Base-by-base conservation (phyloP, 2,113 vertebrate genomes). In the Proterorhinus semilunaris region DNA sequence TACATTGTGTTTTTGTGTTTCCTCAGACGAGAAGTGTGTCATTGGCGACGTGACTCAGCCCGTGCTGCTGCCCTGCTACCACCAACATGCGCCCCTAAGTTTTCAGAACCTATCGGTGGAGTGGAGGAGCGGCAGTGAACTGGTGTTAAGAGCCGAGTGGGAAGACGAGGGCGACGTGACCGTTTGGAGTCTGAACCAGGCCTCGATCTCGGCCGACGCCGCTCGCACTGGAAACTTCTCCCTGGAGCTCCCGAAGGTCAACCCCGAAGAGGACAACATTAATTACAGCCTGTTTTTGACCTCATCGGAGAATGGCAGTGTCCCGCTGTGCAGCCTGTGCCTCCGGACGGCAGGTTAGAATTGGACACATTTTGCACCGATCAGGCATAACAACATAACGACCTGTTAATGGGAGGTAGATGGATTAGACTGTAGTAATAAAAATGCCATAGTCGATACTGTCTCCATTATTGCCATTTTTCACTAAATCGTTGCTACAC, bases 341-440 rank as follows among this genome's bases (percentile, higher is more conserved):
- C 82, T 92, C 71, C 62, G 51, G 45, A 76, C 70, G 11, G 86
- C 88, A 87, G 91, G 92, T 91, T 49, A 85, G 4, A 36, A 36
- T 36, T 27, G 3, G 27, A 27, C 27, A 27, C 27, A 36, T 42
- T 27, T 6, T 27, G 36, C 27, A 10, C 54, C 12, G 10, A 57
- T 12, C 21, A 57, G 6, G 16, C 54, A 57, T 36, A 55, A 21
- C 53, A 55, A 10, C 11, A 27, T 27, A 1, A 27, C 1, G 5
- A 27, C 54, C 27, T 36, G 27, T 36, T 36, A 36, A 36, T 36
- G 27, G 46, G 7, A 6, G 46, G 46, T 2, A 21, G 21, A 2
- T 2, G 46, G 6, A 10, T 47, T 10, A 47, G 46, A 47, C 27
- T 4, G 27, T 36, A 36, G 27, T 36, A 36, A 36, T 36, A 36